Base-by-base conservation (phyloP, 2,113 vertebrate species). In the Pygoscelis antarcticus region DNA sequence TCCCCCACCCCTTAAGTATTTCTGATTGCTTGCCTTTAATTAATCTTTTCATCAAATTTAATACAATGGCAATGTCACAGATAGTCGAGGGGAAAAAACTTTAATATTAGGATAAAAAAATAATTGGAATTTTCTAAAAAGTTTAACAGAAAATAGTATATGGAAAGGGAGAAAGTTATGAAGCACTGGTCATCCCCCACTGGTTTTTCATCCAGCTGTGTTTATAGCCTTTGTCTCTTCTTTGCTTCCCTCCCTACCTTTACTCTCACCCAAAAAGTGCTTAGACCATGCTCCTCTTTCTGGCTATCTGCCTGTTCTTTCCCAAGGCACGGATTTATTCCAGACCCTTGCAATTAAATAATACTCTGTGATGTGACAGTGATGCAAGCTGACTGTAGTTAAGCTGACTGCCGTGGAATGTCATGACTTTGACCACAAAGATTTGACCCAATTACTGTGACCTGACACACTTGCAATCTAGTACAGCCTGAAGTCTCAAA, bases 381-480 rank as follows among this genome's bases (percentile, higher is more conserved):
- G 61, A 84, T 25, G 32, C 26, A n/a, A 82, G 44, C 51, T 83
- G 84, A 69, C 70, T 7, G 2, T 2, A 27, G 71, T 36, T 87
- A 80, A 77, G 62, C 64, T 94, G 94, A 11, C 69, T 69, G 70
- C 86, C 75, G 34, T 40, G 70, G 70, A 22, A 80, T 51, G 62
- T 61, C 72, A 36, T 46, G 83, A 66, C 74, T 84, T 69, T 30
- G 38, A 87, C 70, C 54, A 49, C 69, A 89, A 91, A 55, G 84
- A 91, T 51, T 42, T 38, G 46, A 93, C 93, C 95, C 81, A 93
- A 55, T 94, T 96, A 34, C 70, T 51, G 71, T 95, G 93, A 97
- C 96, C 89, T 95, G 74, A 90, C 91, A 91, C 68, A 79, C 16
- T 86, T 96, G 84, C 81, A 88, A 44, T 91, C 87, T 58, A 85